Percentiles rank a stretch among this genome's conserved stretches.
Evolutionary conservation across 2,797 vertebrate genomes (phyloP).

Genomic region (Spinus pinus): DNA sequence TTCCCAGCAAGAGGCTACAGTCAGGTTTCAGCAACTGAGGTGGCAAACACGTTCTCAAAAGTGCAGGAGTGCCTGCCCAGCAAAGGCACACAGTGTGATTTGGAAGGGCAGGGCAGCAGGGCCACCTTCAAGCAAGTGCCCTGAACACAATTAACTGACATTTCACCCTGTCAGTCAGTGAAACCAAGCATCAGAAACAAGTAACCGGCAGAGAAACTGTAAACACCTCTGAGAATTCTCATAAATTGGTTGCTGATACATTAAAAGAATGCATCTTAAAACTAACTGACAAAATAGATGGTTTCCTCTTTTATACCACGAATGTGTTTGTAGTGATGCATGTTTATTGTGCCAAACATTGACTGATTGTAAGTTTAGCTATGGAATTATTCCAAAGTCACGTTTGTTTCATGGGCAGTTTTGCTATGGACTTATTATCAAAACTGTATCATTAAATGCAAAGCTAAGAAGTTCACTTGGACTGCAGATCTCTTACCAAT

Average conservation of each 20-base stretch:
- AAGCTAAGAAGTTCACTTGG: not conserved
- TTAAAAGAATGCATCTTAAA: not conserved
- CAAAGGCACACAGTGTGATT: accelerated
- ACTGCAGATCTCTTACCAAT: not conserved
- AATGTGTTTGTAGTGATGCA: not conserved
- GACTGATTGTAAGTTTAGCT: not conserved
- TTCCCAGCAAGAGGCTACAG: not conserved
- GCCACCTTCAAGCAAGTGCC: not conserved
- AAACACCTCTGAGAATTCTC: not conserved
- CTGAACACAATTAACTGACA: not conserved
- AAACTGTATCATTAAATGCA: not conserved
- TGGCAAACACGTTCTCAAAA: not conserved
- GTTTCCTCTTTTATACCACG: not conserved
- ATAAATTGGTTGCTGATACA: not conserved
- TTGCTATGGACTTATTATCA: not conserved
- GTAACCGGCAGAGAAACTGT: not conserved
- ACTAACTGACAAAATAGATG: not conserved
- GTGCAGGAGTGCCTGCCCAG: accelerated
- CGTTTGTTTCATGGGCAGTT: not conserved
- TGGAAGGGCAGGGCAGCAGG: not conserved
- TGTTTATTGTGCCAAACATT: not conserved
- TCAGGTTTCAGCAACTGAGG: not conserved
- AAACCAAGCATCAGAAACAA: not conserved
- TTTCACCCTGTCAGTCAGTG: not conserved
- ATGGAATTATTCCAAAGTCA: not conserved